These are phyloP conservation scores for Pseudoips prasinana DNA, from an alignment of 2,888 invertebrate genomes.

Conservation along the genomic window DNA sequence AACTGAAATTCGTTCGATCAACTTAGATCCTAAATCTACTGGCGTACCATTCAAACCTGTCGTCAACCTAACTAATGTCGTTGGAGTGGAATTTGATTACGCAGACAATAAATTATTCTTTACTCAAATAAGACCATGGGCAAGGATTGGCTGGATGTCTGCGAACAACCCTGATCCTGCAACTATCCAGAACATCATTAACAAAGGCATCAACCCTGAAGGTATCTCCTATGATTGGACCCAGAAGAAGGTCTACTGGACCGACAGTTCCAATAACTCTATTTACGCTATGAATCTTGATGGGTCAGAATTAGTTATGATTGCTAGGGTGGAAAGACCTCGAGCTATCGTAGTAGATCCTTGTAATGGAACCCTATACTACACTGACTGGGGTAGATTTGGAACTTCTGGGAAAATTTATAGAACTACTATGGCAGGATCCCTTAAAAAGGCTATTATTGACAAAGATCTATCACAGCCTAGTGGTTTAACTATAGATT, in stretches of 20 bases:
- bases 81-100: conserved; percentile 97
- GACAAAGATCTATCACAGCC: conserved; percentile 96
- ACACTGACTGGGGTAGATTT: conserved; percentile 97
- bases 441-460: conserved; percentile 92
- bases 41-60: conserved; percentile 93
- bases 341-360: conserved; percentile 98
- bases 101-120: conserved; percentile 93
- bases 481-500: conserved; percentile 97
- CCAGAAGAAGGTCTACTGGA: conserved; percentile 98
- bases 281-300: conserved; percentile 97
- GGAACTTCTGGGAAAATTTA: conserved; percentile 97
- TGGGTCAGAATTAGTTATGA: conserved; percentile 93
- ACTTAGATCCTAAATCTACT: conserved; percentile 91
- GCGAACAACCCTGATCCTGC: conserved; percentile 85
- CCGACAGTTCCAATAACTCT: conserved; percentile 96
- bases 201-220: conserved; percentile 93
- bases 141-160: conserved; percentile 91
- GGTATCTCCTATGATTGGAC: conserved; percentile 99
- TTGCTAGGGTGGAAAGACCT: conserved; percentile 95
- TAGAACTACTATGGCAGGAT: conserved; percentile 98
- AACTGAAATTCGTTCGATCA: conserved; percentile 95
- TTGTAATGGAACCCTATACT: conserved; percentile 97
- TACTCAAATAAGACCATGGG: conserved; percentile 96
- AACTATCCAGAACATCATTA: conserved; percentile 86
- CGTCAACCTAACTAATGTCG: conserved; percentile 94